Percentiles rank a stretch among this genome's conserved stretches.
Evolutionary conservation across 2,113 vertebrate species (phyloP).

Genomic region (Coregonus clupeaformis): DNA sequence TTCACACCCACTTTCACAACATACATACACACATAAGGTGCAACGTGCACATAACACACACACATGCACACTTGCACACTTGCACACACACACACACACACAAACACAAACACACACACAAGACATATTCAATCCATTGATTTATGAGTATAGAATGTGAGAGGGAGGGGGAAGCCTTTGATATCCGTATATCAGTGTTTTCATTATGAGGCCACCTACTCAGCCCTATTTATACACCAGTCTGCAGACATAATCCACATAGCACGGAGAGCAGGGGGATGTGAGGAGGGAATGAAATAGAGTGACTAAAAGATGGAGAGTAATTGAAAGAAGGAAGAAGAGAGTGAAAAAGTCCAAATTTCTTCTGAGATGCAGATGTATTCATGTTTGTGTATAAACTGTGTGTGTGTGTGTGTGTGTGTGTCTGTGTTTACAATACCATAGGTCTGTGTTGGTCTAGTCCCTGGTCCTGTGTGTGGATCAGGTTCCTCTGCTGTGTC

Average conservation of each 20-base stretch:
- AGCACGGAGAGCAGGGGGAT: slow-evolving; percentile 20
- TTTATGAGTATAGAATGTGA: slow-evolving; percentile 43
- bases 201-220: slow-evolving; percentile 58
- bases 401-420: slow-evolving; percentile 29
- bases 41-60: not conserved
- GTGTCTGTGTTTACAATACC: slow-evolving; percentile 34
- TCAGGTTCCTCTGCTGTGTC: slow-evolving; percentile 49
- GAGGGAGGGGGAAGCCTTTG: slow-evolving; percentile 44
- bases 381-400: slow-evolving; percentile 23
- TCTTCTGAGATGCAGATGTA: slow-evolving; percentile 5
- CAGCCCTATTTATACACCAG: slow-evolving; percentile 54
- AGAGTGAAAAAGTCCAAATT: not conserved
- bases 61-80: not conserved
- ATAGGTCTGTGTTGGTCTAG: slow-evolving; percentile 37
- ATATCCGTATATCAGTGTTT: slow-evolving; percentile 57
- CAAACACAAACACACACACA: slow-evolving; percentile 41
- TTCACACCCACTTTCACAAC: slow-evolving; percentile 45
- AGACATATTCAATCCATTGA: slow-evolving; percentile 32
- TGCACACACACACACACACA: not conserved
- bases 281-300: too few species aligned
- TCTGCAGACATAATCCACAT: slow-evolving; percentile 53
- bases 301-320: not conserved
- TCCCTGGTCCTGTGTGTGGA: slow-evolving; percentile 42
- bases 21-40: slow-evolving; percentile 31
- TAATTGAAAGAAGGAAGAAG: slow-evolving; percentile 1